These are phyloP conservation scores for Malacoraja senta DNA, from an alignment of 2,797 vertebrate genomes.

Conservation along the genomic window DNA sequence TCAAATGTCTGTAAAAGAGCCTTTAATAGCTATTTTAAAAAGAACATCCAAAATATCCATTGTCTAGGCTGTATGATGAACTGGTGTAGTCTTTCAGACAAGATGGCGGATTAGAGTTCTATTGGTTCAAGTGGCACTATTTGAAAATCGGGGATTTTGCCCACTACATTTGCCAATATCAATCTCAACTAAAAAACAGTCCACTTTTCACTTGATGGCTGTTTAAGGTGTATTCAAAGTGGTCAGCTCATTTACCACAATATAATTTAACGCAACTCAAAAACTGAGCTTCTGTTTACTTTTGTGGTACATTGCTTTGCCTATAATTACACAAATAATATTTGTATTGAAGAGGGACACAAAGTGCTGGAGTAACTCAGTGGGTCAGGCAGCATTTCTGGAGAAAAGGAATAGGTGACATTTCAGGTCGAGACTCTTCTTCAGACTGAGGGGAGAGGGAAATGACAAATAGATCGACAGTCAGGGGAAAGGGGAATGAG, in stretches of 20 bases:
- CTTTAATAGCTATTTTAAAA: background rate
- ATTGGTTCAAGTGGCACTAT: background rate
- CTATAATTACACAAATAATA: too few relatives aligned
- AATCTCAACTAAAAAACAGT: background rate
- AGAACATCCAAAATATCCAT: background rate
- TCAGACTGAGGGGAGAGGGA: too few relatives aligned
- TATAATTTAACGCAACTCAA: background rate
- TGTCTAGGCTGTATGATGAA: background rate
- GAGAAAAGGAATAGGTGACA: too few relatives aligned
- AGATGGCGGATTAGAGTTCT: background rate
- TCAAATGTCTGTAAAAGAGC: background rate
- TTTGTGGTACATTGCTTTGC: background rate
- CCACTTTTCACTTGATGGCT: background rate
- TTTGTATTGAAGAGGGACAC: too few relatives aligned
- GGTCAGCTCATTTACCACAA: background rate
- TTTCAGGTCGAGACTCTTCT: too few relatives aligned
- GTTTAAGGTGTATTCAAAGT: background rate
- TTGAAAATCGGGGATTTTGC: background rate
- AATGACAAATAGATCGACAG: too few relatives aligned
- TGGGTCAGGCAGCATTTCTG: too few relatives aligned
- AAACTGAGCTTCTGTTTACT: background rate
- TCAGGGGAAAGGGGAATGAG: too few relatives aligned
- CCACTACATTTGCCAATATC: background rate
- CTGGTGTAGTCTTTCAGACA: background rate
- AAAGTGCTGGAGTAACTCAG: too few relatives aligned